Evolutionary conservation across 2,888 invertebrate genomes (phyloP).

Genomic region (Ophion ventricosus): DNA sequence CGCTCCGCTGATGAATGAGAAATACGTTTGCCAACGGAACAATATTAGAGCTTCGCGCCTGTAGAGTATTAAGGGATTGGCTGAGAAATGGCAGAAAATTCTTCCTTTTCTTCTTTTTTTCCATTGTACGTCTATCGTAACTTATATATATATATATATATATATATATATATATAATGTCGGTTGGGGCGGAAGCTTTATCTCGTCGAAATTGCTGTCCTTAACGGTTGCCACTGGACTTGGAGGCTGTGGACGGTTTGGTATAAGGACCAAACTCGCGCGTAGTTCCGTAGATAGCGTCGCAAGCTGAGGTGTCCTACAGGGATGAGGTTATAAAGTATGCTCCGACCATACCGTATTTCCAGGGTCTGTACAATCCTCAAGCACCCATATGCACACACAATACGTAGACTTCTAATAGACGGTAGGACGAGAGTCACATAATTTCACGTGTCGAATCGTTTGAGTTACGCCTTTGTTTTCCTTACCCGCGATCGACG

Average conservation of each 20-base stretch:
- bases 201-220: conserved; percentile 64
- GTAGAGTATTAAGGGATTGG: conserved; percentile 41
- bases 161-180: not conserved
- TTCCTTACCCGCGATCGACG: not conserved
- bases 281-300: conserved; percentile 43
- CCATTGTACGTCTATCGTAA: not conserved
- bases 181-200: conserved; percentile 49
- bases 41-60: conserved; percentile 31
- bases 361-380: conserved; percentile 25
- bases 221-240: conserved; percentile 58
- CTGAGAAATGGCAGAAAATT: conserved; percentile 53
- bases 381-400: not conserved
- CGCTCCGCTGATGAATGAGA: conserved; percentile 42
- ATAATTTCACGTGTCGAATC: not conserved
- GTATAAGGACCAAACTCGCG: conserved; percentile 24
- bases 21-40: conserved; percentile 41
- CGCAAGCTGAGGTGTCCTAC: conserved; percentile 49
- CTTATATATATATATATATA: not conserved
- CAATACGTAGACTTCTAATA: not conserved
- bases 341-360: conserved; percentile 46
- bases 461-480: conserved; percentile 13
- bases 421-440: not conserved
- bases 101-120: conserved; percentile 3
- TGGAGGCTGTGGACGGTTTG: conserved; percentile 21
- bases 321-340: conserved; percentile 59